phyloP scores from a whole-genome alignment of 2,888 invertebrate species.

The Gordius sp. region DNA sequence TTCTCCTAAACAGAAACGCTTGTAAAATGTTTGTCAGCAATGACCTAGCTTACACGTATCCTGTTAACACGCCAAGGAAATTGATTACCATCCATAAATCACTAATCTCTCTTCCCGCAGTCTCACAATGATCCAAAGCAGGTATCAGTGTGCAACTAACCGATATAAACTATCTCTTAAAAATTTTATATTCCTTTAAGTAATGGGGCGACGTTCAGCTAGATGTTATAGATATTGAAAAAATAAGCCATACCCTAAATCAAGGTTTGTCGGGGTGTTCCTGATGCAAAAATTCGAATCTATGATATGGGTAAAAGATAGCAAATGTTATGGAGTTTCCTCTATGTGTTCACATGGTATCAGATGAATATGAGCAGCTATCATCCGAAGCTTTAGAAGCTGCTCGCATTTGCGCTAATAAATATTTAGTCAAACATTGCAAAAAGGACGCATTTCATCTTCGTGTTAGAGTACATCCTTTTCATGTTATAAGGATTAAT shows the following conservation, averaged over 20 bases:
- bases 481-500: conserved; percentile 97
- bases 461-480: conserved; percentile 87
- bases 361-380: conserved; percentile 94
- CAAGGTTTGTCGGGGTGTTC: conserved; percentile 97
- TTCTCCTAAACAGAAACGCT: too few relatives aligned
- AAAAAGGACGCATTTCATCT: conserved; percentile 99
- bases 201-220: conserved; percentile 95
- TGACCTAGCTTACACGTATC: too few relatives aligned
- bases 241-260: conserved; percentile 98
- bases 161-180: too few relatives aligned
- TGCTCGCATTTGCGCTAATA: conserved; percentile 95
- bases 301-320: conserved; percentile 91
- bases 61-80: too few relatives aligned
- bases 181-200: too few relatives aligned
- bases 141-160: too few relatives aligned
- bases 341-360: conserved; percentile 84
- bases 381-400: conserved; percentile 97
- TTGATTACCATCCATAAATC: too few relatives aligned
- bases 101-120: too few relatives aligned
- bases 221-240: conserved; percentile 98
- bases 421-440: conserved; percentile 55
- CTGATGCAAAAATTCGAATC: conserved; percentile 94
- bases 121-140: too few relatives aligned
- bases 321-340: conserved; percentile 92
- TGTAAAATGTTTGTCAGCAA: too few relatives aligned